Evolutionary conservation across 2,113 vertebrate genomes (phyloP), one percentile per base, ranked within the genome.

Genomic region (Furnarius figulus): DNA sequence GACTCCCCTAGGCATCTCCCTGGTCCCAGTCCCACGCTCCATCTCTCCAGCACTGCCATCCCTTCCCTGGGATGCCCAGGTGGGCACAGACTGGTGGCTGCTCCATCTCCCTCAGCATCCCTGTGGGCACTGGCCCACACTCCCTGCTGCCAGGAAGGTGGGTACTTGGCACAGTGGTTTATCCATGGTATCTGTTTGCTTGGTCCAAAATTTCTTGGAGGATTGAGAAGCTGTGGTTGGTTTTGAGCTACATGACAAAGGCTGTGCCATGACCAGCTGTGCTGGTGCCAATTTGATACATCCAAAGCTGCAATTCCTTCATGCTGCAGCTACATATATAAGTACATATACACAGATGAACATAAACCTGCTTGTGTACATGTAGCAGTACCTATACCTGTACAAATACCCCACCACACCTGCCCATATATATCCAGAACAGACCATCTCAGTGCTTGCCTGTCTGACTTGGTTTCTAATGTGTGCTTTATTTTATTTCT

Each of bases 301-400:
- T 93, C 31, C 7, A 31, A 15, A 53, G 39, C 47, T 40, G 67
- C 68, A 42, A 40, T 30, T 40, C 52, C 61, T 67, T 73, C 52
- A 39, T 63, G 58, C 65, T 84, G 56, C 53, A 74, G 1, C 50
- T 37, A 3, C 4, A 0, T 12, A 3, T 21, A 21, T 28, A 22
- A 11, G 23, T 10, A 22, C 5, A 15, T 28, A 15, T 10, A 25
- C 14, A 13, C 17, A 6, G 30, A 24, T 70, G 35, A 21, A 24
- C 9, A 17, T 13, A 22, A 33, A 19, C 6, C 28, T 6, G 20
- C 35, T 2, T 3, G 13, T 22, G 8, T 16, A 35, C 16, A 7
- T 22, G 3, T 11, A 1, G 5, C 13, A 9, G 4, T 39, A 12
- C 9, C 30, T 39, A 1, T 16, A 10, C 6, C 18, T 17, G 9